Conservation (phyloP, 2,888 invertebrate genomes). For the Eutolmus rufibarbis region DNA sequence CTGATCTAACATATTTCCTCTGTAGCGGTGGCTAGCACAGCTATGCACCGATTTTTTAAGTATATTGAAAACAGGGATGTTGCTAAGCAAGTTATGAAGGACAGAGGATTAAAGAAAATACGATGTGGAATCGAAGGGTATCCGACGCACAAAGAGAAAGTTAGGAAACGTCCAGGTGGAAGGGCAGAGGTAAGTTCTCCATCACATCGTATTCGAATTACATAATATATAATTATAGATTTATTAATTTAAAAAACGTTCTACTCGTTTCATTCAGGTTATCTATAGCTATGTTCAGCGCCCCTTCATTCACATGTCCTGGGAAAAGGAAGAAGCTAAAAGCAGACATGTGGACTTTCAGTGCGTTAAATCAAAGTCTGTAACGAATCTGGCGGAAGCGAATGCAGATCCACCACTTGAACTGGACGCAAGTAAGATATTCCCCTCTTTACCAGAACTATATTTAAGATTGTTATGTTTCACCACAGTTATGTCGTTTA, state of each 20-base stretch:
- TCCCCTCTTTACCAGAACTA: not conserved
- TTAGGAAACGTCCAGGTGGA: slow-evolving; percentile 93
- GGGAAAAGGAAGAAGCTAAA: slow-evolving; percentile 99
- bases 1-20: not conserved
- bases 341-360: slow-evolving; percentile 99
- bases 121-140: slow-evolving; percentile 98
- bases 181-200: slow-evolving; percentile 79
- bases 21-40: slow-evolving; percentile 88
- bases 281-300: slow-evolving; percentile 99
- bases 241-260: not conserved
- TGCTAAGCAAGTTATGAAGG: slow-evolving; percentile 98
- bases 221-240: no score
- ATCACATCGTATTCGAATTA: not conserved
- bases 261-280: slow-evolving; percentile 49
- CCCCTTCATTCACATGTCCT: slow-evolving; percentile 90
- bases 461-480: not conserved
- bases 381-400: slow-evolving; percentile 94
- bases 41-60: slow-evolving; percentile 97
- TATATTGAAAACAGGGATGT: slow-evolving; percentile 99
- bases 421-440: slow-evolving; percentile 58
- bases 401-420: slow-evolving; percentile 83
- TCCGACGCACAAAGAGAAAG: slow-evolving; percentile 99
- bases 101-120: slow-evolving; percentile 97
- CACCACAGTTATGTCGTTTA: not conserved
- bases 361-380: slow-evolving; percentile 97